A percentile compares a stretch with the other conserved stretches of the same genome.
Conservation (phyloP, 2,888 invertebrate genomes). For the Iphiclides podalirius region DNA sequence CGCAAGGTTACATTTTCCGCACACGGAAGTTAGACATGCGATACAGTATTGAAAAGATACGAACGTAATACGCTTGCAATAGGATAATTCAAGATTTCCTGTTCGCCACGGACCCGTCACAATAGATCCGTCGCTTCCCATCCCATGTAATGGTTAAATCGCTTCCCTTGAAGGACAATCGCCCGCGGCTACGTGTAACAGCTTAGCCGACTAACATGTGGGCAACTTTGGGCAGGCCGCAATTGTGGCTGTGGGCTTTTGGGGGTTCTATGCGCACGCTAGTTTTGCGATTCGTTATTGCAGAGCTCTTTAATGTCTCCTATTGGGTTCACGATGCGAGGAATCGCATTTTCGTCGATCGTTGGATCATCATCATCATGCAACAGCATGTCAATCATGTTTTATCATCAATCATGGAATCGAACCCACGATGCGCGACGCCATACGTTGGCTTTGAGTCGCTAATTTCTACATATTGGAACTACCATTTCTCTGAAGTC, state of each 20-base stretch:
- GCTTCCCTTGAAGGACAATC: slow-evolving; percentile 44
- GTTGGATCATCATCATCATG: no score
- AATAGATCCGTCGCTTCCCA: slow-evolving; percentile 44
- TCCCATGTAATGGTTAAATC: slow-evolving; percentile 47
- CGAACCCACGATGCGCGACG: no score
- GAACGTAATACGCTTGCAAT: slow-evolving; percentile 44
- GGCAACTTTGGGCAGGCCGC: slow-evolving; percentile 29
- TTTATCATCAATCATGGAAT: no score
- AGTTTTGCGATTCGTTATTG: no score
- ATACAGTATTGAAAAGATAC: slow-evolving; percentile 25
- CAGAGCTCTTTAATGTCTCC: no score
- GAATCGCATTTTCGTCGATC: no score
- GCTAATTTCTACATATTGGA: no score
- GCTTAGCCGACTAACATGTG: slow-evolving; percentile 45
- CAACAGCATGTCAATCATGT: no score
- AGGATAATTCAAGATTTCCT: slow-evolving; percentile 49
- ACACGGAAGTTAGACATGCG: slow-evolving; percentile 16
- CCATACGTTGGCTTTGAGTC: no score
- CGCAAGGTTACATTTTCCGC: background rate
- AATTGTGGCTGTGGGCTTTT: slow-evolving; percentile 5
- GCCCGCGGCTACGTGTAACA: slow-evolving; percentile 39
- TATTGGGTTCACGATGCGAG: no score
- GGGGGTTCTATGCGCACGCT: no score
- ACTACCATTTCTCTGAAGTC: no score
- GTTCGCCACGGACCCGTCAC: slow-evolving; percentile 40